phyloP scores from a whole-genome alignment of 2,113 vertebrate genomes.

The Paradisaea rubra region DNA sequence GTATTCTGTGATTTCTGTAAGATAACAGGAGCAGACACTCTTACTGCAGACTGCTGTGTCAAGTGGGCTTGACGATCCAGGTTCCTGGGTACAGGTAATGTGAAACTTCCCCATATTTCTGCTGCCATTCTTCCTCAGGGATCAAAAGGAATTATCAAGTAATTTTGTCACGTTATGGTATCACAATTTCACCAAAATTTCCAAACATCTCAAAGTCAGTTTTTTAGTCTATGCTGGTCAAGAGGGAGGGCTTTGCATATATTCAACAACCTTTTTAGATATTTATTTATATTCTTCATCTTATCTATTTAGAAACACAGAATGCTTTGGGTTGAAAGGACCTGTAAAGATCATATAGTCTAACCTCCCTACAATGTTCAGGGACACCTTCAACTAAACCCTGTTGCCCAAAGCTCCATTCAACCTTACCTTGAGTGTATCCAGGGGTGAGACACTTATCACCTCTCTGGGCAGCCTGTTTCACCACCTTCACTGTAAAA shows the following conservation, averaged over 20 bases:
- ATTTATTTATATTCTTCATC: neutral
- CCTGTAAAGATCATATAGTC: neutral
- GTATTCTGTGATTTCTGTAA: neutral
- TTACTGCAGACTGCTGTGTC: neutral
- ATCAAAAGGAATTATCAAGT: neutral
- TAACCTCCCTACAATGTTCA: neutral
- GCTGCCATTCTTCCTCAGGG: neutral
- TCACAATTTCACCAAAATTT: neutral
- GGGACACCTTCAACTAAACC: neutral
- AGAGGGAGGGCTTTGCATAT: neutral
- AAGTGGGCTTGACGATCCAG: neutral
- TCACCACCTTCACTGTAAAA: neutral
- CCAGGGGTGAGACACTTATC: neutral
- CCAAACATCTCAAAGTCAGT: neutral
- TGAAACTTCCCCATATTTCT: neutral
- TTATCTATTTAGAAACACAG: neutral
- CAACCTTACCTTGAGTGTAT: neutral
- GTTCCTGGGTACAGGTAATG: neutral
- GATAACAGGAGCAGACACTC: neutral
- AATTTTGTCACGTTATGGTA: neutral
- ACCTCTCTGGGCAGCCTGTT: neutral
- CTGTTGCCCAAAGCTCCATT: neutral
- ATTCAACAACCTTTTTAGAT: neutral
- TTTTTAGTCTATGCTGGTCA: neutral
- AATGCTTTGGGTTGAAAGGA: neutral